Evolutionary conservation across 2,888 invertebrate species (phyloP), one percentile per base, ranked within the genome.

Genomic region (Liopterus haemorrhoidalis): DNA sequence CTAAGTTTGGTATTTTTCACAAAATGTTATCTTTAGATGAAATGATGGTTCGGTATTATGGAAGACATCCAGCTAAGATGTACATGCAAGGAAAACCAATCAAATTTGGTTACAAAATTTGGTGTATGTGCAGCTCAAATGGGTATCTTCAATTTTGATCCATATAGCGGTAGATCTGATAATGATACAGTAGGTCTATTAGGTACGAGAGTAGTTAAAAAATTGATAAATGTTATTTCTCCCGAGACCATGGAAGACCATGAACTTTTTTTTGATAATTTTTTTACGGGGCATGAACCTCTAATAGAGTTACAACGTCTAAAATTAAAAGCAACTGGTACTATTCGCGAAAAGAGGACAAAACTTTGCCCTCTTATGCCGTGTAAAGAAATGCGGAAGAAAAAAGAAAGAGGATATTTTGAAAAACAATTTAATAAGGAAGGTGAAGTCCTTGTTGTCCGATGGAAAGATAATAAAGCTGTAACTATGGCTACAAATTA

Each of bases 21-120:
- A 11, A 9, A 14, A n/a, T 20, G n/a, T 35, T 35, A 35, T 35
- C 35, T 11, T 20, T 20, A 35, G 35, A 35, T n/a, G 35, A 35
- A 20, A 35, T 35, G 35, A 35, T 35, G 21, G 35, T 35, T 3
- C 18, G 35, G 9, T 35, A 20, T 35, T 35, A 35, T 20, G 35
- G 32, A 12, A 16, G 32, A n/a, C 32, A 32, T 32, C 19, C 32
- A 14, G 32, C 32, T 15, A 32, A 32, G 19, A 32, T 32, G 32
- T 32, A 18, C n/a, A 32, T 32, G 32, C 14, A 19, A 15, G 12
- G 32, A 15, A 32, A 32, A 14, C 32, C 32, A 12, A 32, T 32
- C 16, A 32, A 32, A 15, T 32, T 32, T 32, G 32, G 32, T 5
- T 32, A 32, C 16, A 32, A 32, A 32, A 5, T 32, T 16, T 32